Evolutionary conservation across 2,113 vertebrate species (phyloP).

Genomic region (Ammospiza nelsoni): DNA sequence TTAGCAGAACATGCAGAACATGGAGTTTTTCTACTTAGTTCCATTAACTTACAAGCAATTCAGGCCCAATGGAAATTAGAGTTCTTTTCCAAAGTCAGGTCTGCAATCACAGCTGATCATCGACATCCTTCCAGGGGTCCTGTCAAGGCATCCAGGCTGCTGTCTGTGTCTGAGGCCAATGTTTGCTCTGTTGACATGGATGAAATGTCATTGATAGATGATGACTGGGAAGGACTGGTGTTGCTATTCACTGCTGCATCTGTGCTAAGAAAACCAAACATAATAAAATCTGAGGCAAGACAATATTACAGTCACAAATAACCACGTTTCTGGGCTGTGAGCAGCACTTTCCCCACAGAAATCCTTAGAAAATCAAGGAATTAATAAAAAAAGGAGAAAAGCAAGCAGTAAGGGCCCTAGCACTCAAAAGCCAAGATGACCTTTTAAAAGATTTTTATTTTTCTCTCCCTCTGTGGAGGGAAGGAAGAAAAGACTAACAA

Average conservation of each 20-base stretch:
- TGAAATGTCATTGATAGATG: slow-evolving; percentile 97
- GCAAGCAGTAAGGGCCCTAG: neutral
- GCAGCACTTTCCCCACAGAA: neutral
- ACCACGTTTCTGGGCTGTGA: neutral
- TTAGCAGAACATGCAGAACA: slow-evolving; percentile 83
- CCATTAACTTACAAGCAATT: slow-evolving; percentile 74
- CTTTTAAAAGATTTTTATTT: neutral
- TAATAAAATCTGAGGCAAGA: slow-evolving; percentile 79
- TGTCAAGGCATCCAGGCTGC: slow-evolving; percentile 93
- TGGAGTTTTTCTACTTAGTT: slow-evolving; percentile 78
- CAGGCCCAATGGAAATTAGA: slow-evolving; percentile 68
- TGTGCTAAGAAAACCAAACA: slow-evolving; percentile 81
- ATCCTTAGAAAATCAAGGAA: neutral
- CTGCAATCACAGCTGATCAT: slow-evolving; percentile 70
- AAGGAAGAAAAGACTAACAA: neutral
- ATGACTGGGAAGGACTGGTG: slow-evolving; percentile 91
- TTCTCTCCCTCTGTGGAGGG: neutral
- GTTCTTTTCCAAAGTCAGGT: slow-evolving; percentile 52
- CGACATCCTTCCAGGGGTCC: slow-evolving; percentile 91
- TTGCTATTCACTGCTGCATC: slow-evolving; percentile 90
- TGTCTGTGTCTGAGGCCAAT: slow-evolving; percentile 98
- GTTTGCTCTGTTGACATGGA: slow-evolving; percentile 99
- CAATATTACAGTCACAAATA: slow-evolving; percentile 40
- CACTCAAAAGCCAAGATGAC: neutral
- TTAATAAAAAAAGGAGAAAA: neutral